Percentiles rank a stretch among this genome's conserved stretches.
Conservation (phyloP, 2,113 vertebrate genomes). For the human (Homo sapiens) region DNA sequence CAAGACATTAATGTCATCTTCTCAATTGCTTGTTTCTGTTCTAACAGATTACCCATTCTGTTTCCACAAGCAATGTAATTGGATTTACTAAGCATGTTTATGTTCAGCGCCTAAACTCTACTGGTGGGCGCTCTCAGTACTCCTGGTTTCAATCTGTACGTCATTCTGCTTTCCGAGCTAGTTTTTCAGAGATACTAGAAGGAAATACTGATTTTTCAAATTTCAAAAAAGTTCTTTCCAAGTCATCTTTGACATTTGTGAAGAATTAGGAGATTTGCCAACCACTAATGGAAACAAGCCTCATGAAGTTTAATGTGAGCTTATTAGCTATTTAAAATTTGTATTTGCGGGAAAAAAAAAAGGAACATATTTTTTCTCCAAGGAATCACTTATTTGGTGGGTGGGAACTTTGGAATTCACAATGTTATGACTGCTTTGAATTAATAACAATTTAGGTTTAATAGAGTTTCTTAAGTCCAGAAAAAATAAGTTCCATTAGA, state of each 20-base stretch:
- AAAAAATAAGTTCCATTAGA: not conserved
- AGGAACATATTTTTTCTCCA: constrained; percentile 15
- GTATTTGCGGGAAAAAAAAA: not conserved
- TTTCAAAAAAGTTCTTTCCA: constrained; percentile 65
- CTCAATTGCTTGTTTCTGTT: constrained; percentile 64
- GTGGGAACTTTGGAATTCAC: constrained; percentile 28
- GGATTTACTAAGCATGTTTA: constrained; percentile 84
- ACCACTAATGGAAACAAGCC: constrained; percentile 64
- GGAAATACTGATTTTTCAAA: constrained; percentile 70
- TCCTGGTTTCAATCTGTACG: constrained; percentile 81
- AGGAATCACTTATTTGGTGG: constrained; percentile 13
- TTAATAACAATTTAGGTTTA: constrained; percentile 25
- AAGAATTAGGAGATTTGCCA: constrained; percentile 71
- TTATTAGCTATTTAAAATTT: constrained; percentile 63
- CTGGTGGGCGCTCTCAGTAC: constrained; percentile 83
- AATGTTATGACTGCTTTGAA: constrained; percentile 30
- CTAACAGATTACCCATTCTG: constrained; percentile 87
- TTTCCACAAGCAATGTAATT: constrained; percentile 88
- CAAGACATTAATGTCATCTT: constrained; percentile 18
- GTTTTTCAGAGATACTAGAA: constrained; percentile 69
- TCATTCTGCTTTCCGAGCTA: constrained; percentile 80
- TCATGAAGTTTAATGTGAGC: constrained; percentile 78
- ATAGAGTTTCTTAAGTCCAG: not conserved
- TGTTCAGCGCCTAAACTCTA: constrained; percentile 89
- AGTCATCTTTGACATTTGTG: constrained; percentile 63